phyloP scores from a whole-genome alignment of 2,888 invertebrate species.

The Agrenia bidenticulata region DNA sequence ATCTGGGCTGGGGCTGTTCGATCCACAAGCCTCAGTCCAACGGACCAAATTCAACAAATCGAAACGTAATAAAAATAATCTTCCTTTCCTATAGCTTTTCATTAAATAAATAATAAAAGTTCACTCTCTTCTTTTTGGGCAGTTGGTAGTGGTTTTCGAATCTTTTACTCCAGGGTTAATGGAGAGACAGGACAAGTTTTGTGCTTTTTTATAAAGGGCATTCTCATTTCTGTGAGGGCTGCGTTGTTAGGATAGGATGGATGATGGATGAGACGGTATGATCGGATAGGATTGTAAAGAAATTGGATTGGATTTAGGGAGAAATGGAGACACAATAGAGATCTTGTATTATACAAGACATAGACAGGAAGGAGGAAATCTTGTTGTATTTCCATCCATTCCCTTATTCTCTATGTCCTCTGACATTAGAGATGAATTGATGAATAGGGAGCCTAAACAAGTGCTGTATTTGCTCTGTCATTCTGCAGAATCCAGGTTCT shows the following conservation, averaged over 20 bases:
- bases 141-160: background rate
- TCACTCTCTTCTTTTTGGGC: background rate
- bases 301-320: constrained; percentile 43
- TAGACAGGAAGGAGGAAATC: constrained; percentile 24
- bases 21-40: too few relatives aligned
- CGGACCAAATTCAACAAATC: too few relatives aligned
- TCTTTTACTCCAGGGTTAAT: background rate
- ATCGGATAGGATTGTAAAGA: constrained; percentile 27
- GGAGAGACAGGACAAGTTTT: background rate
- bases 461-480: constrained; percentile 52
- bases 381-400: constrained; percentile 4
- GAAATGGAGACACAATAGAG: constrained; percentile 32
- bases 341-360: constrained; percentile 25
- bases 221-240: background rate
- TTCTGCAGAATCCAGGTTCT: constrained; percentile 34
- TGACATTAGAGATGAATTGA: constrained; percentile 9
- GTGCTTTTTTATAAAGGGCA: background rate
- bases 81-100: background rate
- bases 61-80: background rate
- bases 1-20: background rate
- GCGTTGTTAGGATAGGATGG: background rate
- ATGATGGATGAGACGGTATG: constrained; percentile 24
- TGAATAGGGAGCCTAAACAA: constrained; percentile 53
- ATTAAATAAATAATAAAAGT: too few relatives aligned
- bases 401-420: constrained; percentile 28